These are phyloP conservation scores for Arenaria interpres DNA, from an alignment of 2,113 vertebrate genomes.

Conservation along the genomic window DNA sequence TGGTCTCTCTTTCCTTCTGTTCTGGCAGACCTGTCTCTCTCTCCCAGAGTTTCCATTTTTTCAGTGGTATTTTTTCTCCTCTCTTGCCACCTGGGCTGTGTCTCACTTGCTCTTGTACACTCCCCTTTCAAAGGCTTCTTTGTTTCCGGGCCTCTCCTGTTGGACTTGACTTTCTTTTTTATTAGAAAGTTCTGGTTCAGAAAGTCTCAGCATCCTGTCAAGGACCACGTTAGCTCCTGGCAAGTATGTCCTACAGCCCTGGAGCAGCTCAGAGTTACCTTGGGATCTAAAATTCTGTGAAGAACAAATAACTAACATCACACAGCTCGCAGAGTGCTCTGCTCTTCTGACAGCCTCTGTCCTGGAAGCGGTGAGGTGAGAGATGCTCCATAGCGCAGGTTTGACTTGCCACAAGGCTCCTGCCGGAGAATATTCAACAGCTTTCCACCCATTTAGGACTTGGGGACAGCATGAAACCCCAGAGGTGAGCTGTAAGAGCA, in stretches of 20 bases:
- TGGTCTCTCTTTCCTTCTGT: background rate
- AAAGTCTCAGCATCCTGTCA: background rate
- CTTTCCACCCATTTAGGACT: background rate
- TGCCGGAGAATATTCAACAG: accelerated
- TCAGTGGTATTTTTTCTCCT: constrained; percentile 1
- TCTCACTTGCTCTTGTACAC: background rate
- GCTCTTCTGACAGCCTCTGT: background rate
- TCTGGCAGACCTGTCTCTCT: background rate
- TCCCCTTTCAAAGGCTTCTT: background rate
- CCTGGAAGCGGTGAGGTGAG: background rate
- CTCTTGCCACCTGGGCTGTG: background rate
- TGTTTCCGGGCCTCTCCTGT: background rate
- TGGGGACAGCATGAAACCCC: background rate
- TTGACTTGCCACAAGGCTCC: background rate
- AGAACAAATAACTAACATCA: background rate
- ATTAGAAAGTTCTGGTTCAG: background rate
- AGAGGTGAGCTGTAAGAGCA: background rate
- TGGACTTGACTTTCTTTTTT: background rate
- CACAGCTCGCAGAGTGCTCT: background rate
- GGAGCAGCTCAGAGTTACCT: background rate
- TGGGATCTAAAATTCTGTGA: background rate
- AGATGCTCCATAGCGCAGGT: background rate
- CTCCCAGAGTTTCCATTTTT: constrained; percentile 11
- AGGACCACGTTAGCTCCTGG: background rate
- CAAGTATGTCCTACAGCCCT: background rate